phyloP scores from a whole-genome alignment of 2,113 vertebrate species.

The Odocoileus hemionus region DNA sequence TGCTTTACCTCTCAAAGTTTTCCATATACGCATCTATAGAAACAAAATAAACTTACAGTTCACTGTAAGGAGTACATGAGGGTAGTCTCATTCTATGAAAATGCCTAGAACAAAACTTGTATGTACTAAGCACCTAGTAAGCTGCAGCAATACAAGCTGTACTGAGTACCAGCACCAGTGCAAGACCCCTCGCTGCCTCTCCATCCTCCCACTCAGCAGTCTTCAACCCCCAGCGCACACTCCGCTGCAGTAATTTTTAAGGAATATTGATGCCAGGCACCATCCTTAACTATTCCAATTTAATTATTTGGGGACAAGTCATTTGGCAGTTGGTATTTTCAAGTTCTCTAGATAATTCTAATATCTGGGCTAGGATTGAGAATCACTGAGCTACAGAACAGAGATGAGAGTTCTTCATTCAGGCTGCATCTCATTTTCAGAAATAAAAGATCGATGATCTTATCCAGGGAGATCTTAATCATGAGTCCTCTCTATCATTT shows the following conservation, averaged over 20 bases:
- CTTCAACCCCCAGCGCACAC: neutral
- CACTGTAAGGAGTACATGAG: neutral
- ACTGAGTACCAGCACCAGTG: too few species aligned
- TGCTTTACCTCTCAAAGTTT: neutral
- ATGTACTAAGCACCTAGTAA: neutral
- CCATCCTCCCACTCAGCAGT: neutral
- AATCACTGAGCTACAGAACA: conserved; percentile 16
- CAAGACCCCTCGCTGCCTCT: fast-evolving
- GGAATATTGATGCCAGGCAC: neutral
- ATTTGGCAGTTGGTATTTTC: neutral
- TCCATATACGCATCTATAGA: neutral
- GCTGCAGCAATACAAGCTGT: neutral
- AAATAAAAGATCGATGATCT: neutral
- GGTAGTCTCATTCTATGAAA: neutral
- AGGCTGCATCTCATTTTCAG: conserved; percentile 16
- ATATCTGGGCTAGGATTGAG: neutral
- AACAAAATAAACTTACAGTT: neutral
- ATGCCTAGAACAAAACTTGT: neutral
- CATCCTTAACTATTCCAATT: neutral
- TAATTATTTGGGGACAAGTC: neutral
- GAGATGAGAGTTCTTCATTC: neutral
- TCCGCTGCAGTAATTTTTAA: neutral
- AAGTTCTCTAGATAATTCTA: conserved; percentile 33
- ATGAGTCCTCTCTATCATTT: neutral
- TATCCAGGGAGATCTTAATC: neutral